Percentiles rank a stretch among this genome's conserved stretches.
Evolutionary conservation across 1,140 invertebrate genomes (phyloP).

Genomic region (Drosophila watanabei): DNA sequence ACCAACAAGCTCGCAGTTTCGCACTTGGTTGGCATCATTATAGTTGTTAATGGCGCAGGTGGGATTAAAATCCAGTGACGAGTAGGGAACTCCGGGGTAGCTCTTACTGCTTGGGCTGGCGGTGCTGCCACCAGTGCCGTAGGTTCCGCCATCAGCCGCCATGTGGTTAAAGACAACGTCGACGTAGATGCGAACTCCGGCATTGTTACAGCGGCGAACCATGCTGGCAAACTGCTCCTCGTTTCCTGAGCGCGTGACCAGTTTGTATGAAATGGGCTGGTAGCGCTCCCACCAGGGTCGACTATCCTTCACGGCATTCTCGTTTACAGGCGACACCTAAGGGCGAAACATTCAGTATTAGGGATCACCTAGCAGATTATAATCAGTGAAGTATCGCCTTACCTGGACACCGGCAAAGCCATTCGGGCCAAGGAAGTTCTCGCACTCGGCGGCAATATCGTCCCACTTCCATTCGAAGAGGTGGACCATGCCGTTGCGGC

Average conservation of each 20-base stretch:
- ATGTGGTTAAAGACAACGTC: too few species aligned
- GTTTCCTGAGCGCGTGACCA: slow-evolving; percentile 92
- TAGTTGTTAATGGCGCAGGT: too few species aligned
- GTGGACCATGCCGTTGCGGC: slow-evolving; percentile 6
- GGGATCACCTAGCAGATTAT: not conserved
- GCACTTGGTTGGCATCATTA: too few species aligned
- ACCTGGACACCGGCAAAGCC: slow-evolving; percentile 71
- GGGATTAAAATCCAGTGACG: too few species aligned
- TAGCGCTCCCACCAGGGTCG: slow-evolving; percentile 95
- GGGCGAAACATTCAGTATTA: not conserved
- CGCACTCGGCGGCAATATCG: slow-evolving; percentile 94
- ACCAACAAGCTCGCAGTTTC: too few species aligned
- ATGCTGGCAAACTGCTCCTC: slow-evolving; percentile 90
- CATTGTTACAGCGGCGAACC: slow-evolving; percentile 90
- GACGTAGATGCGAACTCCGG: too few species aligned
- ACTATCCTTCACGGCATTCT: slow-evolving; percentile 2
- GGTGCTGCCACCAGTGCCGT: too few species aligned
- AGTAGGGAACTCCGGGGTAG: too few species aligned
- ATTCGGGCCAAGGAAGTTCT: slow-evolving; percentile 84
- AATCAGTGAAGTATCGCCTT: slow-evolving; percentile 5
- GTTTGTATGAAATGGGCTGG: slow-evolving; percentile 94
- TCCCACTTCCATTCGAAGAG: slow-evolving; percentile 87
- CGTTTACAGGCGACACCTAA: too few species aligned
- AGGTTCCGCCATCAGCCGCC: too few species aligned
- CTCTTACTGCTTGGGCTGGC: too few species aligned